Base-by-base conservation (phyloP, 2,113 vertebrate genomes). In the Jaculus jaculus region DNA sequence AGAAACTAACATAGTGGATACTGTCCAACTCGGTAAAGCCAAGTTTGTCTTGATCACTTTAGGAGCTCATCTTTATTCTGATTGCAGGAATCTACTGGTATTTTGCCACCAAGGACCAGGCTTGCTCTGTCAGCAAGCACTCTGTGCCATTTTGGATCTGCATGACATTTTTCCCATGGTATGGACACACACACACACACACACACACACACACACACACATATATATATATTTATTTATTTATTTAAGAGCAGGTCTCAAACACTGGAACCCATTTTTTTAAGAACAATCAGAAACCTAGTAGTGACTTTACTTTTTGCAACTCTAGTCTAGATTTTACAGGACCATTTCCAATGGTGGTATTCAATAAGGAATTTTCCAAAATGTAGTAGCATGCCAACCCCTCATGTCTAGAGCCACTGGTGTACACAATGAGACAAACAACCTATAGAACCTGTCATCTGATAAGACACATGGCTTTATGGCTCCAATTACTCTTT, bases 341-440 rank as follows among this genome's bases (percentile, higher is more conserved):
- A 18, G n/a, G n/a, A 39, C 15, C 26, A 1, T 54, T 95, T 74
- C 74, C 37, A 61, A 37, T 16, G 18, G 20, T 1, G 15, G 13
- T 0, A 28, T 4, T 61, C 23, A 16, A 7, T 34, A 58, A 69
- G 30, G 20, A 58, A 12, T 65, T 65, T 42, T 26, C 3, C 17
- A 18, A 65, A 7, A 84, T 0, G 3, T 0, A 47, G 28, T 4
- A 61, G 4, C 34, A 20, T 39, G n/a, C 2, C 68, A 32, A 28
- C 0, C 2, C n/a, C 17, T 68, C 74, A 47, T 24, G 28, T 72
- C 63, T 61, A 77, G 54, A 42, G 39, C 42, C n/a, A 51, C 0
- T 7, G 23, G 6, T 32, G 2, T n/a, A 1, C 23, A 3, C 1
- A 20, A 10, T 9, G 11, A 72, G 74, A 90, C 32, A 68, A 54